Percentiles rank a stretch among this genome's conserved stretches.
Conservation (phyloP, 2,113 vertebrate species). For the Strix aluco region DNA sequence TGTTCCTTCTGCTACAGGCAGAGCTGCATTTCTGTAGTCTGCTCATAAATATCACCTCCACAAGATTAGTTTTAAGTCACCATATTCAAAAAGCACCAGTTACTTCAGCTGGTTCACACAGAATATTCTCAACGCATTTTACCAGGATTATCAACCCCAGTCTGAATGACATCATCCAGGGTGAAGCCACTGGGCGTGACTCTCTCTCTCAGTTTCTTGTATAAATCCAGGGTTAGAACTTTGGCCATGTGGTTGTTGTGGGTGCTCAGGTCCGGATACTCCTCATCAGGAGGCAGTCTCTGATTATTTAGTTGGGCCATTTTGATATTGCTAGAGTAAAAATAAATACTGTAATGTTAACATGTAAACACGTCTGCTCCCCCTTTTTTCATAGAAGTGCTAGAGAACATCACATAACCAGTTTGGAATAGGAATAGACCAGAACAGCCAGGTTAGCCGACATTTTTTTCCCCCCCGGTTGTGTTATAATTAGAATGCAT, state of each 20-base stretch:
- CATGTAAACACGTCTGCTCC: conserved; percentile 60
- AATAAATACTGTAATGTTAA: conserved; percentile 73
- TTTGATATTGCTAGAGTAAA: conserved; percentile 71
- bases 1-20: background rate
- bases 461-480: background rate
- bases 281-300: conserved; percentile 73
- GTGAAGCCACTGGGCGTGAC: conserved; percentile 79
- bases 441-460: background rate
- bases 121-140: conserved; percentile 65
- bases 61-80: conserved; percentile 27
- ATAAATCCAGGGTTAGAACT: conserved; percentile 77
- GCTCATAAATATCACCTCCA: conserved; percentile 34
- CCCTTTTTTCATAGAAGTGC: conserved; percentile 67
- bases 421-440: background rate
- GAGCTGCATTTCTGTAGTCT: background rate
- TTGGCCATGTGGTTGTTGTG: conserved; percentile 84
- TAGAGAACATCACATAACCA: background rate
- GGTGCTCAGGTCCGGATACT: conserved; percentile 77
- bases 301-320: conserved; percentile 75
- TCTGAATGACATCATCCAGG: conserved; percentile 83
- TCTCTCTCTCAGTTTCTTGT: conserved; percentile 70
- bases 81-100: conserved; percentile 50
- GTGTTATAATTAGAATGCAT: conserved; percentile 24
- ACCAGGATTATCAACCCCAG: conserved; percentile 87
- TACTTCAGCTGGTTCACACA: conserved; percentile 45